Base-by-base conservation (phyloP, 2,888 invertebrate species). In the Drosophila glabriapex region DNA sequence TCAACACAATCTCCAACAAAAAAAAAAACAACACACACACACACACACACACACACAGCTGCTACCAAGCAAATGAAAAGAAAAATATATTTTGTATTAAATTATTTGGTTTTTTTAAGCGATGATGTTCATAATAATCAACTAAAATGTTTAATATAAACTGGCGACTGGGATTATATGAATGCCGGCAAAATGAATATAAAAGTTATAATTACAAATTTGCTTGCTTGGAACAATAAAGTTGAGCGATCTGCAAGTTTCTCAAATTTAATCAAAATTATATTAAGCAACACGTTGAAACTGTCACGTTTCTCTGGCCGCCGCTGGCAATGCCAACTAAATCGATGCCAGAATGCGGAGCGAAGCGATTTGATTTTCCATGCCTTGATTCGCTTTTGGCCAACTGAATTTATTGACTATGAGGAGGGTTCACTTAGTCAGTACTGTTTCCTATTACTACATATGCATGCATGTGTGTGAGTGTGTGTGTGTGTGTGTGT, bases 371-470 rank as follows among this genome's bases (percentile, higher is more conserved):
- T 60, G 25, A 22, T 33, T 33, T 25, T 14, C 22, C 10, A 3
- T 14, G 68, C 16, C 6, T n/a, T 31, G 55, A 33, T 53, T 67
- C 28, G 53, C 46, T 68, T 73, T 82, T 59, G 68, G 60, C 49
- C 65, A 73, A 60, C 65, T 50, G 50, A 64, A 78, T 82, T 82
- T 64, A 78, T 78, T 65, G 68, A 59, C 68, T 39, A 39, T 33
- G 35, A 39, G 19, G 14, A n/a, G 14, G 19, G 9, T n/a, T 28
- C 41, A 6, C 12, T 33, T 16, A 62, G 33, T 46, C 28, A 41
- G 63, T 41, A 31, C 31, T 37, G 37, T 39, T 49, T 59, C 19
- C 59, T 9, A 29, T 60, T 14, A 41, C 16, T 35, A n/a, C 14
- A 35, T 39, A 9, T 62, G 25, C 22, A 46, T 22, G 16, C 4